Evolutionary conservation across 1,140 invertebrate genomes (phyloP).

Genomic region (Wiebesia pumilae): DNA sequence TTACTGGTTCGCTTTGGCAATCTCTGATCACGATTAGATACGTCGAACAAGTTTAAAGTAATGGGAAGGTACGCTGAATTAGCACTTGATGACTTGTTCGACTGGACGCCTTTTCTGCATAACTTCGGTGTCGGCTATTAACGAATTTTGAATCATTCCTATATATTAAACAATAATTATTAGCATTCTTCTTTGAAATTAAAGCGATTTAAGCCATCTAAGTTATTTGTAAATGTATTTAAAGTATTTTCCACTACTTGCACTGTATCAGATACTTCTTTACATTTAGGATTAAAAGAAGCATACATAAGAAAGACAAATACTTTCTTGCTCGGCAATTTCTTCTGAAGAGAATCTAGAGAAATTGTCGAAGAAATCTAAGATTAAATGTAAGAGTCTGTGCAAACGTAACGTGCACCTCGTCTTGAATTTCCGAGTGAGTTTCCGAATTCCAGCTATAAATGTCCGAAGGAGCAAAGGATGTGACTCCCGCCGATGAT

Average conservation of each 20-base stretch:
- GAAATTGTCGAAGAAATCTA: not conserved
- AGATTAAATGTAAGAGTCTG: too few relatives aligned
- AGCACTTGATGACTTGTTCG: slow-evolving; percentile 47
- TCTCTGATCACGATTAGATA: slow-evolving; percentile 28
- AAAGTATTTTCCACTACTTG: too few relatives aligned
- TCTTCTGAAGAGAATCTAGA: too few relatives aligned
- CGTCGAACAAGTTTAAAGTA: slow-evolving; percentile 30
- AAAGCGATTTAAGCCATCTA: too few relatives aligned
- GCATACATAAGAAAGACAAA: too few relatives aligned
- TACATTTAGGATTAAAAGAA: too few relatives aligned
- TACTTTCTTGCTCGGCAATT: too few relatives aligned
- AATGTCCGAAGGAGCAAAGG: not conserved
- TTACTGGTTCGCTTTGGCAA: slow-evolving; percentile 26
- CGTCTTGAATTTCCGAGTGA: not conserved
- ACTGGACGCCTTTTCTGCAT: not conserved
- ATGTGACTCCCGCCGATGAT: not conserved
- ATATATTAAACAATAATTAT: too few relatives aligned
- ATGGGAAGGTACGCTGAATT: slow-evolving; percentile 27
- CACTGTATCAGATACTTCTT: too few relatives aligned
- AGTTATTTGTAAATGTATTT: too few relatives aligned
- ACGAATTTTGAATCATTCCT: not conserved
- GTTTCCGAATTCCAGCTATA: not conserved
- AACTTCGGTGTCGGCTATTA: not conserved
- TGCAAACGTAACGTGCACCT: not conserved
- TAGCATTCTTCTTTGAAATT: too few relatives aligned